Evolutionary conservation across 2,888 invertebrate genomes (phyloP).

Genomic region (Brenthis daphne): DNA sequence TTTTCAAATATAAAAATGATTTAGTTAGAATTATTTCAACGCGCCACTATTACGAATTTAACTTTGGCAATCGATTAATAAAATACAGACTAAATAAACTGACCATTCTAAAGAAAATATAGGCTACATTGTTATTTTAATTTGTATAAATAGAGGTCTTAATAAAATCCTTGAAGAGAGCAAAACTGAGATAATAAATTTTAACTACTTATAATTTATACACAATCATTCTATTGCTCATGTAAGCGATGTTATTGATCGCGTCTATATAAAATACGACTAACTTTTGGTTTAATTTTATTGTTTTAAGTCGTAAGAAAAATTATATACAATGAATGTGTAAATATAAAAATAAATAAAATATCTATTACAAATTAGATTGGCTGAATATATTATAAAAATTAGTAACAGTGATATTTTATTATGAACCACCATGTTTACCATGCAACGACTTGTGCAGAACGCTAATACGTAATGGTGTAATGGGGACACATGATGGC

Average conservation of each 20-base stretch:
- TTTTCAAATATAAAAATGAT: slow-evolving; percentile 56
- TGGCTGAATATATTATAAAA: too few relatives aligned
- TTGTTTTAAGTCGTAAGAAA: too few relatives aligned
- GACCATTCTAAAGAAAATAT: not conserved
- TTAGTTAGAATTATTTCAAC: slow-evolving; percentile 22
- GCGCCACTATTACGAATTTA: slow-evolving; percentile 11
- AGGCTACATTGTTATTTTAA: not conserved
- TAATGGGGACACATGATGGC: too few relatives aligned
- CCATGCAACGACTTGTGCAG: too few relatives aligned
- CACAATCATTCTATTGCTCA: slow-evolving; percentile 6
- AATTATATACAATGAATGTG: too few relatives aligned
- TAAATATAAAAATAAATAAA: too few relatives aligned
- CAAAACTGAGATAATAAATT: slow-evolving; percentile 9
- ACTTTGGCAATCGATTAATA: slow-evolving; percentile 7
- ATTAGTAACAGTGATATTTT: too few relatives aligned
- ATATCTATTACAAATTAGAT: too few relatives aligned
- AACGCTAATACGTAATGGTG: too few relatives aligned
- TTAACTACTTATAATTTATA: slow-evolving; percentile 9
- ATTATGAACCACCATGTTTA: too few relatives aligned
- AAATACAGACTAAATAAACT: not conserved
- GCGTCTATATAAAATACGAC: not conserved
- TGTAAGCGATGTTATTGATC: slow-evolving; percentile 4
- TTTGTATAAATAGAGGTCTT: not conserved
- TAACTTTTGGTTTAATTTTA: not conserved
- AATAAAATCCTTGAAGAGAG: not conserved